These are phyloP conservation scores for Cephus cinctus DNA, from an alignment of 1,140 invertebrate species.

Conservation along the genomic window DNA sequence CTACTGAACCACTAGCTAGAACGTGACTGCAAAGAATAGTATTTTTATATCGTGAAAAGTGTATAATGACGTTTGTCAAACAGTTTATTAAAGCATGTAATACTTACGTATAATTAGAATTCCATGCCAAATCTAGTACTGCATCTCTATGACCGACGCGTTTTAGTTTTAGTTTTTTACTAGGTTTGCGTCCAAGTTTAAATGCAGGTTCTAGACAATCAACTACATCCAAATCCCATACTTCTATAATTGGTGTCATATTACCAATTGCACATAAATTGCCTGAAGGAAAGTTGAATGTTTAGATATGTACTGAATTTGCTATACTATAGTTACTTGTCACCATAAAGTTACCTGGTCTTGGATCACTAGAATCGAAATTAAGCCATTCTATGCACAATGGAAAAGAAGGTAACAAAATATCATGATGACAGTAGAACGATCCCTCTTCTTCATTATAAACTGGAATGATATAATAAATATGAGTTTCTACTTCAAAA, in stretches of 20 bases:
- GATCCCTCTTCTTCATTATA: conserved; percentile 87
- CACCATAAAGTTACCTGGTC: conserved; percentile 57
- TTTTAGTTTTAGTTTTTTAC: conserved; percentile 69
- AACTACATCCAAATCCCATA: conserved; percentile 95
- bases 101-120: conserved; percentile 63
- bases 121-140: conserved; percentile 91
- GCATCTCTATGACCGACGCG: conserved; percentile 83
- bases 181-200: conserved; percentile 76
- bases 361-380: conserved; percentile 70
- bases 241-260: conserved; percentile 87
- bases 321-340: background rate
- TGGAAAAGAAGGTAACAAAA: conserved; percentile 83
- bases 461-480: conserved; percentile 61
- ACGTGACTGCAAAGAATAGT: conserved; percentile 68
- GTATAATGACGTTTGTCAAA: conserved; percentile 32
- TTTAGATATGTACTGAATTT: conserved; percentile 6
- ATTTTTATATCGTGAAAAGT: conserved; percentile 16
- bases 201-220: conserved; percentile 85
- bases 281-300: conserved; percentile 58
- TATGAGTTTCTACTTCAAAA: background rate
- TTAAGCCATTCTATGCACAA: conserved; percentile 91
- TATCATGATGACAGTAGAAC: conserved; percentile 92
- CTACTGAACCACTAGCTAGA: conserved; percentile 89
- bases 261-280: conserved; percentile 90
- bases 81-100: conserved; percentile 8